Conservation (phyloP, 2,113 vertebrate genomes). For the Mola mola region DNA sequence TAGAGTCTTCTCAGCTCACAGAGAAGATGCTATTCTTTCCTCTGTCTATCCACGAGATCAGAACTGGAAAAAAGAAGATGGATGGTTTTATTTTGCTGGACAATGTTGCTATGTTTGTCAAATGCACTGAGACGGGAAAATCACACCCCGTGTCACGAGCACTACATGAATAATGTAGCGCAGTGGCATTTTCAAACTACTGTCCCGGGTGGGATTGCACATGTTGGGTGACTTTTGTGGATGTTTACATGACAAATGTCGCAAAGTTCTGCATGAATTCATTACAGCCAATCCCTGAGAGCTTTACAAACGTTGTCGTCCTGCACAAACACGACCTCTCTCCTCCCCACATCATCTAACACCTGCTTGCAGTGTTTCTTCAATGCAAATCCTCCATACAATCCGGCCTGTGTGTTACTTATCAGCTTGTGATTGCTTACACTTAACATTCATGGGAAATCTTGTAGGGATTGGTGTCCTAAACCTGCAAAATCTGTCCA, state of each 20-base stretch:
- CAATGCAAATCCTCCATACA: neutral
- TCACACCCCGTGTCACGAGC: neutral
- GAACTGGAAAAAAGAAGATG: neutral
- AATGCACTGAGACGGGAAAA: conserved; percentile 1
- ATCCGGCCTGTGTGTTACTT: neutral
- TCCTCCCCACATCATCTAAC: neutral
- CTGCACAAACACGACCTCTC: neutral
- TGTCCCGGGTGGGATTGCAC: neutral
- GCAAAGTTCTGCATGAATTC: conserved; percentile 47
- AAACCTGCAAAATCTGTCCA: neutral
- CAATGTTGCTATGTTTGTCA: neutral
- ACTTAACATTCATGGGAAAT: conserved; percentile 22
- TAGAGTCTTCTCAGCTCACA: conserved; percentile 15
- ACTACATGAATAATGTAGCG: conserved; percentile 10
- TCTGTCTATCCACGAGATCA: neutral
- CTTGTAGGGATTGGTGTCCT: neutral
- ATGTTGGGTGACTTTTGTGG: conserved; percentile 2
- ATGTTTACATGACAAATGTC: conserved; percentile 26
- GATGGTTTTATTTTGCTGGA: neutral
- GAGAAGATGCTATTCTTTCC: neutral
- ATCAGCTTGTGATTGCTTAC: neutral
- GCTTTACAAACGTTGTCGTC: conserved; percentile 1
- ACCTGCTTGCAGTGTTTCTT: conserved; percentile 2
- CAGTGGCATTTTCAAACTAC: conserved; percentile 44
- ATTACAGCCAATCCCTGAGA: conserved; percentile 11